Conservation (phyloP, 2,113 vertebrate genomes). For the Silurus asotus region DNA sequence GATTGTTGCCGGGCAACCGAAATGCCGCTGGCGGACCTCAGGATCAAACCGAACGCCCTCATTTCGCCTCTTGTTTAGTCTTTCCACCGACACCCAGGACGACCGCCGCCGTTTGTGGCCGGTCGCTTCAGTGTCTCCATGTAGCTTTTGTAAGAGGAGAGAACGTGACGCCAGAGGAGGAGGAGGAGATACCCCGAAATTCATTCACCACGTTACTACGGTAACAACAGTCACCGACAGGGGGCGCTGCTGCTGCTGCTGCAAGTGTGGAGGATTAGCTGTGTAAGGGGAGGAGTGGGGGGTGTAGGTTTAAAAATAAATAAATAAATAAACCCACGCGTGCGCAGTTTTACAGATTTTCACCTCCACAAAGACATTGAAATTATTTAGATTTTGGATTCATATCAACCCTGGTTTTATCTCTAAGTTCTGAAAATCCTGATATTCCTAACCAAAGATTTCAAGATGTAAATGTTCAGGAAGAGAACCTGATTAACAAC, state of each 20-base stretch:
- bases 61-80: constrained; percentile 42
- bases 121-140: constrained; percentile 48
- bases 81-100: not conserved
- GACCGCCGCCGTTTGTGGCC: constrained; percentile 8
- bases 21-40: constrained; percentile 29
- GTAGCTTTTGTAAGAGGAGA: constrained; percentile 44
- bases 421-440: not conserved
- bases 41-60: constrained; percentile 41
- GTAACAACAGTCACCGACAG: not conserved
- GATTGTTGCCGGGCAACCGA: constrained; percentile 40
- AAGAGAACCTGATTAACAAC: no score
- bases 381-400: not conserved
- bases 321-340: not conserved
- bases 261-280: not conserved
- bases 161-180: constrained; percentile 57
- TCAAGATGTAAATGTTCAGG: no score
- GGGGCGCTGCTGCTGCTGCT: not conserved
- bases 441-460: no score
- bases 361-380: not conserved
- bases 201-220: not conserved
- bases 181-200: constrained; percentile 43
- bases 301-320: not conserved
- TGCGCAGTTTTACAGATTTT: not conserved
- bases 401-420: not conserved
- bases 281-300: not conserved